A percentile compares a stretch with the other conserved stretches of the same genome.
phyloP scores from a whole-genome alignment of 2,888 invertebrate genomes.

The Caenorhabditis plicata region DNA sequence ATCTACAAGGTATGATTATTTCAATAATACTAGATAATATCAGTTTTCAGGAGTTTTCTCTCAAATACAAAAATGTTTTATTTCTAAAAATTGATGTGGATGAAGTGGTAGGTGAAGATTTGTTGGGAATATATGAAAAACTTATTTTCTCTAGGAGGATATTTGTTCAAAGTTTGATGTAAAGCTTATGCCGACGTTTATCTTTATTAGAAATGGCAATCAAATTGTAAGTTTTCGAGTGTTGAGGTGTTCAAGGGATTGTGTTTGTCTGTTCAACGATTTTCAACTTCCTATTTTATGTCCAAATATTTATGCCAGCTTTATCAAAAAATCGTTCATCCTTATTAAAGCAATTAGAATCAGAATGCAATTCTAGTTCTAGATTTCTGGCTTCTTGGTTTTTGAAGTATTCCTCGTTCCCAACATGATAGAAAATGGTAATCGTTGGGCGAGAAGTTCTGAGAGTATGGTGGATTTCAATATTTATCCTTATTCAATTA shows the following conservation, averaged over 20 bases:
- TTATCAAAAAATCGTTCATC: too few relatives aligned
- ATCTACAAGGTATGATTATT: constrained; percentile 34
- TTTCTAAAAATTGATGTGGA: constrained; percentile 56
- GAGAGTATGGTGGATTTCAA: too few relatives aligned
- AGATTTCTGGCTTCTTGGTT: too few relatives aligned
- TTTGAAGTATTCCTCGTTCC: too few relatives aligned
- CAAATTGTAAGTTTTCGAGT: constrained; percentile 41
- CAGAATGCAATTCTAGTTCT: too few relatives aligned
- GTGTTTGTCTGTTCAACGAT: background rate
- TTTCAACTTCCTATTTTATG: constrained; percentile 2
- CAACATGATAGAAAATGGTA: too few relatives aligned
- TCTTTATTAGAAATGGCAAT: constrained; percentile 58
- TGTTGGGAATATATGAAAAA: background rate
- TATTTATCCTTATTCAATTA: too few relatives aligned
- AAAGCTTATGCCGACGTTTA: constrained; percentile 64
- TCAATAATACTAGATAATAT: background rate
- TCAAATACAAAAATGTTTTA: constrained; percentile 33
- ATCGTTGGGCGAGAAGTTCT: too few relatives aligned
- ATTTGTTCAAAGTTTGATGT: constrained; percentile 51
- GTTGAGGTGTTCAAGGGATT: too few relatives aligned
- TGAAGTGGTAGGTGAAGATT: constrained; percentile 37
- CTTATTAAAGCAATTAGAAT: too few relatives aligned
- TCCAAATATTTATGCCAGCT: too few relatives aligned
- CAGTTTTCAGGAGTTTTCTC: constrained; percentile 36
- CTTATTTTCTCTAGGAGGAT: constrained; percentile 44